Base-by-base conservation (phyloP, 1,140 invertebrate species). In the Drosophila persimilis region DNA sequence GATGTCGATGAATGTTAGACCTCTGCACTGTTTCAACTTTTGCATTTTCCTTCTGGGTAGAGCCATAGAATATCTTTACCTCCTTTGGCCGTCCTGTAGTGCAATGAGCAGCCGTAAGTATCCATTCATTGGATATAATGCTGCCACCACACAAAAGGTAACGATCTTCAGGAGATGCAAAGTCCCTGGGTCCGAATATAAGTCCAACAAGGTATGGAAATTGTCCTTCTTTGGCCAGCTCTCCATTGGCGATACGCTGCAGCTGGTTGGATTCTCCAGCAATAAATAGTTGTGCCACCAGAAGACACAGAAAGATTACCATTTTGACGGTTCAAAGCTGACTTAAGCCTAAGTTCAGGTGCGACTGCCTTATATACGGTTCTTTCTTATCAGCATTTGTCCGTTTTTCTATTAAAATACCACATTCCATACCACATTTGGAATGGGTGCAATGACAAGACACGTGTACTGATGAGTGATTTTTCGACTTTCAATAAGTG, bases 81-180 rank as follows among this genome's bases (percentile, higher is more conserved):
- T n/a, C 5, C 8, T 0, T 0, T 39, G 3, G 11, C 0, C 2
- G 0, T 5, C 0, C 0, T 3, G 1, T 0, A 9, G n/a, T 24
- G 22, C 53, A 55, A 55, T 55, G 39, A 9, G 20, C 53, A 9
- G 53, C 53, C 22, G 53, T 55, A 3, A 55, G 17, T 6, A 55
- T 9, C 53, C 53, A 55, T 9, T 55, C 39, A 13, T 26, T 15
- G 22, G 39, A 6, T 54, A 54, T 54, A 22, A 54, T 54, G 22
- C 35, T 54, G 17, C 52, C 52, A 15, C 35, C 52, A n/a, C 52
- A 53, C 17, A 0, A 2, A 3, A 0, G 0, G 11, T 3, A 24
- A 2, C 24, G 24, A 2, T 24, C 5, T 0, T 4, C 0, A 0
- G 1, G 2, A 1, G 5, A 0, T 22, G 15, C 15, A 6, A 1